Percentiles rank a stretch among this genome's conserved stretches.
Evolutionary conservation across 1,140 invertebrate genomes (phyloP).

Genomic region (Coptotermes formosanus): DNA sequence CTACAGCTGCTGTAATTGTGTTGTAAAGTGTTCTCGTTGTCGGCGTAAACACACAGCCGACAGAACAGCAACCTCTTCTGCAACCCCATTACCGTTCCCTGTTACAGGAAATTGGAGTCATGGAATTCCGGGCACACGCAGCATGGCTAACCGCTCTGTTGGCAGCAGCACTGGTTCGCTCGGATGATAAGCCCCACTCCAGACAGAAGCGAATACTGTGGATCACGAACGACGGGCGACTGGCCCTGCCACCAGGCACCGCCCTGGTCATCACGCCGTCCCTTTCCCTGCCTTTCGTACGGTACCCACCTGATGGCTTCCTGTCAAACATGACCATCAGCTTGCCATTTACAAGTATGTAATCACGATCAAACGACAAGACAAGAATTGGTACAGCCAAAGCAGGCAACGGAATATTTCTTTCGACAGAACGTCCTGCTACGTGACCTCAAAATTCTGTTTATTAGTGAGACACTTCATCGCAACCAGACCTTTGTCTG

Average conservation of each 20-base stretch:
- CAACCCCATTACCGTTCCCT: background rate
- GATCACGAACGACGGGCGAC: conserved; percentile 76
- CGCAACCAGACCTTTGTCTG: too few relatives aligned
- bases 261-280: conserved; percentile 76
- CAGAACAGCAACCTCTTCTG: too few relatives aligned
- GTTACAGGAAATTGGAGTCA: background rate
- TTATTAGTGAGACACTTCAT: too few relatives aligned
- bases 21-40: too few relatives aligned
- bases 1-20: too few relatives aligned
- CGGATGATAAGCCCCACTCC: conserved; percentile 55
- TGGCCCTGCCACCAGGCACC: conserved; percentile 78
- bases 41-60: too few relatives aligned
- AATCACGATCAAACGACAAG: background rate
- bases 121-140: conserved; percentile 8
- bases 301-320: conserved; percentile 80
- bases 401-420: too few relatives aligned
- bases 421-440: too few relatives aligned
- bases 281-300: conserved; percentile 74
- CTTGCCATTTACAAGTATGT: conserved; percentile 84
- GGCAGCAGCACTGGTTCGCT: background rate
- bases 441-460: too few relatives aligned
- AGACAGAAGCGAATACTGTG: conserved; percentile 77
- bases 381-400: background rate
- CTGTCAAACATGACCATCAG: conserved; percentile 81
- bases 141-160: background rate